These are phyloP conservation scores for Cyprinodon diabolis DNA, from an alignment of 2,797 vertebrate genomes.

Conservation along the genomic window DNA sequence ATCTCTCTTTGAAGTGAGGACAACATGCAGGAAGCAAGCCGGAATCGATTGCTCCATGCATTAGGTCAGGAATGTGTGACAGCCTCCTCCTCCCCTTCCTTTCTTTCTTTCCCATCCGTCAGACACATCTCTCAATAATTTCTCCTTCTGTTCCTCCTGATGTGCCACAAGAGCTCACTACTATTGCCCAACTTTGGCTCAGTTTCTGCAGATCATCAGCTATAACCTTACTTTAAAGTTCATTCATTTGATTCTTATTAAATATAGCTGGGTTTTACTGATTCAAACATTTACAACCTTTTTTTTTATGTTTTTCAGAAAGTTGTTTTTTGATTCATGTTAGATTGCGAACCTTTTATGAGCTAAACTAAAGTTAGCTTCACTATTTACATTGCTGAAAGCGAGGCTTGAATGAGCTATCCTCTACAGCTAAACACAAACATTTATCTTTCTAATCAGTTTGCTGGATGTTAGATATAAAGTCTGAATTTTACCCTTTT, in stretches of 20 bases:
- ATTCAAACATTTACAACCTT: neutral
- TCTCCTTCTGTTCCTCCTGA: slow-evolving; percentile 14
- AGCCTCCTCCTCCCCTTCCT: slow-evolving; percentile 52
- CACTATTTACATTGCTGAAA: no score
- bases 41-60: slow-evolving; percentile 78
- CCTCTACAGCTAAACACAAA: no score
- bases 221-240: neutral
- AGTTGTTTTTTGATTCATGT: neutral
- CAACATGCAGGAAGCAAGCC: slow-evolving; percentile 66
- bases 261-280: neutral
- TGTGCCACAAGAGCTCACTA: neutral
- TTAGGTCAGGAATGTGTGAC: slow-evolving; percentile 79
- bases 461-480: no score
- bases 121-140: slow-evolving; percentile 43
- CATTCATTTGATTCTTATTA: neutral
- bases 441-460: no score
- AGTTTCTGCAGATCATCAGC: neutral
- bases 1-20: slow-evolving; percentile 66
- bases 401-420: no score
- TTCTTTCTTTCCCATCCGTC: slow-evolving; percentile 48
- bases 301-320: neutral
- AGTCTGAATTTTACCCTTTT: no score
- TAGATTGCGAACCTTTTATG: no score
- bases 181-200: slow-evolving; percentile 11
- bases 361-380: no score